phyloP scores from a whole-genome alignment of 2,797 vertebrate genomes.

The Sebastiscus tertius region DNA sequence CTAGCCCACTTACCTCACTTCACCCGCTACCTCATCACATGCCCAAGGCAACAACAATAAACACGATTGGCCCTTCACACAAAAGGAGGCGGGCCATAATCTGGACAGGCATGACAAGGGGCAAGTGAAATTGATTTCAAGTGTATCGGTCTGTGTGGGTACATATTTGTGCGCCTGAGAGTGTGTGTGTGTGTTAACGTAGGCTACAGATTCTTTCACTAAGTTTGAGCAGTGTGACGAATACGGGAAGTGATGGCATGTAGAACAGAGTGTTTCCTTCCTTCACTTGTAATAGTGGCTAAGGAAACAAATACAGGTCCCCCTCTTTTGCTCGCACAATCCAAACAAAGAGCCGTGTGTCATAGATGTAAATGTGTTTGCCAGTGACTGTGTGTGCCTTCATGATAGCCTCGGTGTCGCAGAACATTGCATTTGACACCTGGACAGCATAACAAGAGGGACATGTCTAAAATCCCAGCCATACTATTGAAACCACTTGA shows the following conservation, averaged over 20 bases:
- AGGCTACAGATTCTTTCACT: conserved; percentile 37
- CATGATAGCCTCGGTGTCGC: conserved; percentile 14
- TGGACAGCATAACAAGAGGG: conserved; percentile 28
- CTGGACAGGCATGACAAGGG: conserved; percentile 67
- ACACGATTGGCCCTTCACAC: conserved; percentile 61
- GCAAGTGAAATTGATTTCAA: conserved; percentile 73
- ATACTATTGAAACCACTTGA: neutral
- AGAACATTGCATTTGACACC: conserved; percentile 47
- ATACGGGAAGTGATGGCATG: conserved; percentile 62
- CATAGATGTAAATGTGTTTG: conserved; percentile 29
- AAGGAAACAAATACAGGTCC: conserved; percentile 51
- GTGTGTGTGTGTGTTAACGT: conserved; percentile 5
- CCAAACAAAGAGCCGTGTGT: conserved; percentile 53
- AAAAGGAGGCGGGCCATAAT: conserved; percentile 60
- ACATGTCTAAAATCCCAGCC: conserved; percentile 1
- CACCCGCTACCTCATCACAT: conserved; percentile 56
- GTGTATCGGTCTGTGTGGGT: conserved; percentile 53
- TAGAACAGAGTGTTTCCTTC: conserved; percentile 54
- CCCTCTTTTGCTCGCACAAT: conserved; percentile 42
- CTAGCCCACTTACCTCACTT: conserved; percentile 67
- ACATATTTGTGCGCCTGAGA: neutral
- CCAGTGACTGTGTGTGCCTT: conserved; percentile 17
- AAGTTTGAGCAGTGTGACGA: conserved; percentile 53
- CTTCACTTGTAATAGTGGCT: conserved; percentile 68
- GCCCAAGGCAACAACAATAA: conserved; percentile 70